phyloP scores from a whole-genome alignment of 2,888 invertebrate genomes.

The Masnerella sp. region DNA sequence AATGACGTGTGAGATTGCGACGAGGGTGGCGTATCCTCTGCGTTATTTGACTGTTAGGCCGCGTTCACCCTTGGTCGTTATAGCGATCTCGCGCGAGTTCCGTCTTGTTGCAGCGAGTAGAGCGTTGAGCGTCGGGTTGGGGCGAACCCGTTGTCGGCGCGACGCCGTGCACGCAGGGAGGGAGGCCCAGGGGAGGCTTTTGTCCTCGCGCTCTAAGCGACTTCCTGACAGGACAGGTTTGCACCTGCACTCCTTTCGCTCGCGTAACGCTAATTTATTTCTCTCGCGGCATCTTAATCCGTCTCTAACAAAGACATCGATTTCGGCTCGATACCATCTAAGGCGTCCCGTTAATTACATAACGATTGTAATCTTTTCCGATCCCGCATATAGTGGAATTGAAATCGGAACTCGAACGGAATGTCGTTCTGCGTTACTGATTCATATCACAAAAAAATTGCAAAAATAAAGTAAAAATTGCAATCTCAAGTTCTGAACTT shows the following conservation, averaged over 20 bases:
- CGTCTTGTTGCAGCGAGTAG: slow-evolving; percentile 59
- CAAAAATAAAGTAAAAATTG: no score
- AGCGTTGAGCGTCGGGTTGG: slow-evolving; percentile 61
- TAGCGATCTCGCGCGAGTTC: slow-evolving; percentile 60
- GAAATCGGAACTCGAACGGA: no score
- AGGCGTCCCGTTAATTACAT: no score
- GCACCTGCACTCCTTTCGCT: slow-evolving; percentile 71
- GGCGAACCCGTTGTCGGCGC: slow-evolving; percentile 64
- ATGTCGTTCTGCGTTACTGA: no score
- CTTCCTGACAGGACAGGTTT: slow-evolving; percentile 77
- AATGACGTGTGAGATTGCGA: slow-evolving; percentile 73
- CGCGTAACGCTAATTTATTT: slow-evolving; percentile 67
- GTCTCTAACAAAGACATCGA: slow-evolving; percentile 63
- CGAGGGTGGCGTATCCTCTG: slow-evolving; percentile 70
- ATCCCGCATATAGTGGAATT: no score
- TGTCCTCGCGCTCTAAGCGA: slow-evolving; percentile 77
- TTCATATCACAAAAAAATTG: no score
- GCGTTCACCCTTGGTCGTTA: slow-evolving; percentile 63
- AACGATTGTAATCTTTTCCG: no score
- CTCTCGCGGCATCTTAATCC: slow-evolving; percentile 46
- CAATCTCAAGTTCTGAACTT: no score
- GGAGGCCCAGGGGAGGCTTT: slow-evolving; percentile 76
- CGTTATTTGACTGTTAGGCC: slow-evolving; percentile 77
- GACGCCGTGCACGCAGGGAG: no score
- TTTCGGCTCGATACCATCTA: no score